phyloP scores from a whole-genome alignment of 2,888 invertebrate species.

The Lamproptera curius region DNA sequence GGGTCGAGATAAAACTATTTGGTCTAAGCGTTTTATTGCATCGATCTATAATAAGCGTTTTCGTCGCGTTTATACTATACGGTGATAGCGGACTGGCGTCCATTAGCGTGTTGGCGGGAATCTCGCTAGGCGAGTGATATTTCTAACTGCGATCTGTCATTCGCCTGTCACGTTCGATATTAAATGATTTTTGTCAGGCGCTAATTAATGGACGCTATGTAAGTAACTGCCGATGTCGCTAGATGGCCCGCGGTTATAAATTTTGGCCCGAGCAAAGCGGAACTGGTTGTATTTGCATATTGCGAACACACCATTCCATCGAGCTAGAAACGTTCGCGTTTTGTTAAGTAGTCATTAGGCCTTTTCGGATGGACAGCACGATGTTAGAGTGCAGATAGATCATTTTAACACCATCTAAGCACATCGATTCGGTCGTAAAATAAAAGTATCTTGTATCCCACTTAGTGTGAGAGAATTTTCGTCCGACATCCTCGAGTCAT shows the following conservation, averaged over 20 bases:
- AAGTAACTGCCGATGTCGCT: slow-evolving; percentile 36
- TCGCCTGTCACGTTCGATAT: slow-evolving; percentile 26
- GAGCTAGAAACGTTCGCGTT: too few species aligned
- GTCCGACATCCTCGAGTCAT: background rate
- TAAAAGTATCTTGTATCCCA: too few species aligned
- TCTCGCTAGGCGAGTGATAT: slow-evolving; percentile 20
- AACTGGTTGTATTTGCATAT: slow-evolving; percentile 63
- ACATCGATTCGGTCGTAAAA: too few species aligned
- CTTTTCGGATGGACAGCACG: too few species aligned
- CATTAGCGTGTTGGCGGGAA: slow-evolving; percentile 52
- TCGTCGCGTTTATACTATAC: slow-evolving; percentile 35
- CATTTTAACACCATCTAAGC: too few species aligned
- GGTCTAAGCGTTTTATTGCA: slow-evolving; percentile 75
- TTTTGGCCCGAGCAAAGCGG: slow-evolving; percentile 60
- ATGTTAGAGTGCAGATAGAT: too few species aligned
- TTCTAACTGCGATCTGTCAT: slow-evolving; percentile 28
- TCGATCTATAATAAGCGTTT: slow-evolving; percentile 70
- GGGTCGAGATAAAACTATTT: slow-evolving; percentile 72
- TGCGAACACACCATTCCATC: too few species aligned
- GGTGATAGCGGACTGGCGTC: slow-evolving; percentile 41
- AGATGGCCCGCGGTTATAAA: slow-evolving; percentile 48
- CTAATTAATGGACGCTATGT: slow-evolving; percentile 51
- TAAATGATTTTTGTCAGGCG: slow-evolving; percentile 51
- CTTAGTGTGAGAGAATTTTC: background rate
- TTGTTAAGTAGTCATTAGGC: too few species aligned